These are phyloP conservation scores for Parascotia fuliginaria DNA, from an alignment of 2,888 invertebrate species.

Conservation along the genomic window DNA sequence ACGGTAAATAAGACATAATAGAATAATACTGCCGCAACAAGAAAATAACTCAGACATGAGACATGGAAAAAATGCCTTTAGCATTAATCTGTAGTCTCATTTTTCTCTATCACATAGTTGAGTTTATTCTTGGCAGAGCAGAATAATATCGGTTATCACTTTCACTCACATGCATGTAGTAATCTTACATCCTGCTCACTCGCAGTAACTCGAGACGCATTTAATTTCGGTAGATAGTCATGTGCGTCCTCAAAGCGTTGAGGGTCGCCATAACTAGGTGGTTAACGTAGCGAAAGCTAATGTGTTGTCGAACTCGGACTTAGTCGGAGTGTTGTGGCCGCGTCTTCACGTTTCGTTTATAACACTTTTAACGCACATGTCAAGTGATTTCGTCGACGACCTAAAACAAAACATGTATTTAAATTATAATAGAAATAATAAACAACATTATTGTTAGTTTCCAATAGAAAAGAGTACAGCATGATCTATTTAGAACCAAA, in stretches of 20 bases:
- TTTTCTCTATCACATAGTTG: no score
- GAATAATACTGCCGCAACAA: no score
- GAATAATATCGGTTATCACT: background rate
- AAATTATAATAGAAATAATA: no score
- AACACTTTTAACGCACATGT: slow-evolving; percentile 40
- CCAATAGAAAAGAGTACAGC: no score
- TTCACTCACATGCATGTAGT: background rate
- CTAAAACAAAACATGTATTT: slow-evolving; percentile 27
- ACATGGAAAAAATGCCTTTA: no score
- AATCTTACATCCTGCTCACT: background rate
- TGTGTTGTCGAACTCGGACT: slow-evolving; percentile 16
- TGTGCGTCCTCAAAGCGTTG: slow-evolving; percentile 45
- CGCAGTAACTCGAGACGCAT: background rate
- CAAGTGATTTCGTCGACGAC: slow-evolving; percentile 36
- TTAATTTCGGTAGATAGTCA: slow-evolving; percentile 1
- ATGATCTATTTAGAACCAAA: no score
- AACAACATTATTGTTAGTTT: no score
- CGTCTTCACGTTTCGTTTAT: slow-evolving; percentile 25
- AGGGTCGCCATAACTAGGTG: slow-evolving; percentile 46
- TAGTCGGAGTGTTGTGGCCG: slow-evolving; percentile 12
- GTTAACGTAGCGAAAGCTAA: slow-evolving; percentile 29
- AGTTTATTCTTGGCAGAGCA: no score
- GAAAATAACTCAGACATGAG: no score
- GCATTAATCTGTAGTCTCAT: no score
- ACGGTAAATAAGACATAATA: no score